A percentile compares a stretch with the other conserved stretches of the same genome.
phyloP scores from a whole-genome alignment of 2,797 vertebrate genomes.

The Anguilla marmorata region DNA sequence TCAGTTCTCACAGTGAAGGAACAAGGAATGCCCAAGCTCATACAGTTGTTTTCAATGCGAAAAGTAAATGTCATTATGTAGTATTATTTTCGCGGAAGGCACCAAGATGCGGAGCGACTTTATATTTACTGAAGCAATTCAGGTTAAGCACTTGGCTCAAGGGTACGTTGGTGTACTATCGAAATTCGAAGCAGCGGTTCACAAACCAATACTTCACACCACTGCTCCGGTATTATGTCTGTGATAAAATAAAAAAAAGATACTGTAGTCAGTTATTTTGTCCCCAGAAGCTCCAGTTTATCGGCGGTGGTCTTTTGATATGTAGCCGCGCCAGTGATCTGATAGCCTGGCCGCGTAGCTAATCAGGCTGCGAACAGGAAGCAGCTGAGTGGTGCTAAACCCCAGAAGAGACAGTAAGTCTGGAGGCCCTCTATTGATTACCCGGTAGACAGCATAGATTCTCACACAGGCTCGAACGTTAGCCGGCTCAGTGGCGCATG shows the following conservation, averaged over 20 bases:
- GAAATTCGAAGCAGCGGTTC: not conserved
- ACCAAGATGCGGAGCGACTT: not conserved
- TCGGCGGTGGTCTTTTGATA: conserved; percentile 5
- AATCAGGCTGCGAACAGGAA: conserved; percentile 23
- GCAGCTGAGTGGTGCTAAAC: conserved; percentile 3
- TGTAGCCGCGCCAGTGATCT: conserved; percentile 2
- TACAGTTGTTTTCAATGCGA: not conserved
- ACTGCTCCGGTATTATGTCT: not conserved
- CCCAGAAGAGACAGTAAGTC: conserved; percentile 3
- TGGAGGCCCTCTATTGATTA: conserved; percentile 19
- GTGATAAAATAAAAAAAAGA: not conserved
- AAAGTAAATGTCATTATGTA: not conserved
- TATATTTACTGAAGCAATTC: conserved; percentile 18
- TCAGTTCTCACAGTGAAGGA: not conserved
- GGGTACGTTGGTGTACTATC: conserved; percentile 3
- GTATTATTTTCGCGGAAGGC: not conserved
- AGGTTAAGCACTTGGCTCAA: conserved; percentile 7
- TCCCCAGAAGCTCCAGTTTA: conserved; percentile 1
- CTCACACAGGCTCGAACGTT: conserved; percentile 1
- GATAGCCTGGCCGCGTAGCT: conserved; percentile 13
- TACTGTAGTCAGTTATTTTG: conserved; percentile 11
- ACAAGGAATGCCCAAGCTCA: not conserved
- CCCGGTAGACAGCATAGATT: conserved; percentile 9
- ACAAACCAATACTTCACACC: not conserved
- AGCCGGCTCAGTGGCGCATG: conserved; percentile 11